These are phyloP conservation scores for Orgyia antiqua DNA, from an alignment of 2,888 invertebrate species.

Conservation along the genomic window DNA sequence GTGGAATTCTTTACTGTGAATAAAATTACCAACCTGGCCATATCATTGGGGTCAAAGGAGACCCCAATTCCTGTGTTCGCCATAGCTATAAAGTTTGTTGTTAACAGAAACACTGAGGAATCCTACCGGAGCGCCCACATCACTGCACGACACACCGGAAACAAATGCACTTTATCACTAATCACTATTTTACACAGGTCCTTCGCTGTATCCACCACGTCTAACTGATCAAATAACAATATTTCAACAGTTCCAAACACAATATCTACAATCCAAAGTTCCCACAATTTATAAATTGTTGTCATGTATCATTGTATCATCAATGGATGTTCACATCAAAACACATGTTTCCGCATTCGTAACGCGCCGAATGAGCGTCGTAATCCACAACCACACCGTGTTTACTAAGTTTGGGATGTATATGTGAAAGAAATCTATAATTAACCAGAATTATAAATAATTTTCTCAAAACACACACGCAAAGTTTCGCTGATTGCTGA, in stretches of 20 bases:
- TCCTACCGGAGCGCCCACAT: conserved; percentile 50
- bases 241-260: conserved; percentile 16
- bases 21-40: conserved; percentile 72
- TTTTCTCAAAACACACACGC: conserved; percentile 66
- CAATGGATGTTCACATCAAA: conserved; percentile 67
- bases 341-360: conserved; percentile 68
- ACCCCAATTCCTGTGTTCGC: conserved; percentile 79
- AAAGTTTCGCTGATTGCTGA: conserved; percentile 56
- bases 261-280: conserved; percentile 33
- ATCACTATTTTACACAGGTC: conserved; percentile 34
- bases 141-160: conserved; percentile 44
- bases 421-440: conserved; percentile 59
- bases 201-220: conserved; percentile 18
- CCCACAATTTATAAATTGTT: conserved; percentile 59
- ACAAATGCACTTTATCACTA: conserved; percentile 42
- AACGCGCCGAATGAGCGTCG: conserved; percentile 42
- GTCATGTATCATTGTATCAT: conserved; percentile 64
- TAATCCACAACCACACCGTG: conserved; percentile 43
- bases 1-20: no score
- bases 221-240: conserved; percentile 24
- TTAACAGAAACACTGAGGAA: conserved; percentile 30
- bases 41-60: conserved; percentile 84
- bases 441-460: conserved; percentile 64
- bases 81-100: conserved; percentile 48
- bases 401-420: conserved; percentile 50